Conservation (phyloP, 2,888 invertebrate genomes). For the Dicranocentrus wangi region DNA sequence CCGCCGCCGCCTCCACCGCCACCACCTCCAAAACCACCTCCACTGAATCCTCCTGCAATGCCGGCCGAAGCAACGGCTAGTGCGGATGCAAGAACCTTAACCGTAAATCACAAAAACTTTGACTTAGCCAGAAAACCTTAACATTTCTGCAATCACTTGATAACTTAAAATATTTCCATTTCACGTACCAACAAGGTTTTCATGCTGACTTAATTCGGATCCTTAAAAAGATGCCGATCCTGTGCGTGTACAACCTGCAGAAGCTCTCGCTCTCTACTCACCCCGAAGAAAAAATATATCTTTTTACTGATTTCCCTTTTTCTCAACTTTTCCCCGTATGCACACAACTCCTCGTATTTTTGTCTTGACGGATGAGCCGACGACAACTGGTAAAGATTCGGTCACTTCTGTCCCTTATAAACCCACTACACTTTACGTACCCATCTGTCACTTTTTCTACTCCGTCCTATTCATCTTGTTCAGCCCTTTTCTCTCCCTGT, state of each 20-base stretch:
- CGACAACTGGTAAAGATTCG: slow-evolving; percentile 66
- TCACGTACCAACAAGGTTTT: slow-evolving; percentile 57
- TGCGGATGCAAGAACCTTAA: slow-evolving; percentile 65
- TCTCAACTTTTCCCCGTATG: slow-evolving; percentile 27
- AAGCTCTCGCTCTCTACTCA: slow-evolving; percentile 30
- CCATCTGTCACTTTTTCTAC: slow-evolving; percentile 41
- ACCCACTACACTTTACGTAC: slow-evolving; percentile 56
- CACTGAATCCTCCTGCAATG: slow-evolving; percentile 63
- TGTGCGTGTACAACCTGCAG: slow-evolving; percentile 11
- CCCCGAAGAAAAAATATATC: slow-evolving; percentile 22
- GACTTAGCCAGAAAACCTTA: neutral
- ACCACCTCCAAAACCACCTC: slow-evolving; percentile 43
- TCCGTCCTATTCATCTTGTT: neutral
- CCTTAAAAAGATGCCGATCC: slow-evolving; percentile 46
- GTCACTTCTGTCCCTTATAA: slow-evolving; percentile 68
- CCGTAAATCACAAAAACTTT: slow-evolving; percentile 21
- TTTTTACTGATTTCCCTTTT: too few relatives aligned
- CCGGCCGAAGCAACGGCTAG: slow-evolving; percentile 63
- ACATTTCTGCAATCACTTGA: neutral
- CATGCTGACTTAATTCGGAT: slow-evolving; percentile 28
- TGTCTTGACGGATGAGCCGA: slow-evolving; percentile 49
- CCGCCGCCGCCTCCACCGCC: slow-evolving; percentile 25
- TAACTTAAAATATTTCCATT: neutral
- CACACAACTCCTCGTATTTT: too few relatives aligned
- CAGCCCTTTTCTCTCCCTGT: slow-evolving; percentile 19